Base-by-base conservation (phyloP, 2,797 vertebrate species). In the Microtus californicus region DNA sequence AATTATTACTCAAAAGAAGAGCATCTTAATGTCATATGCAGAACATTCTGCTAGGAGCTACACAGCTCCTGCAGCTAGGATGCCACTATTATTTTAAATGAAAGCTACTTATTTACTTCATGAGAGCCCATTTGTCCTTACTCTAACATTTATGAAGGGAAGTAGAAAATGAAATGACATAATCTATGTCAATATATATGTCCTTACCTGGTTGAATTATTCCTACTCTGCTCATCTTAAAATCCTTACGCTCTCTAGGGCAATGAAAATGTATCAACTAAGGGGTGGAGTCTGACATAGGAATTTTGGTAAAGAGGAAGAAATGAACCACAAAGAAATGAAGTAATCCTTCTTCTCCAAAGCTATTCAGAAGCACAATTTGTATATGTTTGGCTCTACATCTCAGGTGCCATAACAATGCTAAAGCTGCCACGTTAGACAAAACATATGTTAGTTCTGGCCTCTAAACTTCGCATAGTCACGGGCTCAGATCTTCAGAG, bases 151-250 rank as follows among this genome's bases (percentile, higher is more conserved):
- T 15, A 37, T 29, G 13, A 56, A 79, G 29, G 65, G 4, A 95
- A 14, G 1, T 23, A 45, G 45, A 89, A 51, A 37, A 27, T 74
- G 48, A 95, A 91, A 80, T 59, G 25, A 10, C 29, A 34, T 45
- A 56, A 1, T 73, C 48, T 93, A 54, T n/a, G 6, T 65, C 27
- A 81, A 45, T 12, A 63, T 78, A 0, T 23, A 87, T 65, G 14
- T 89, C 9, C 31, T 74, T 40, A 61, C 34, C 54, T 54, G 12
- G 61, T 6, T 45, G 15, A 48, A 21, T 74, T 63, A 79, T 80
- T 91, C 91, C 63, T 63, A 77, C 92, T 45, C 43, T 89, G 12
- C 21, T 86, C 51, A 63, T 56, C 34, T 56, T 94, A 88, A 92
- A 96, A 86, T 86, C 37, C 10, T 83, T 40, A 25, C 76, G 40